A percentile compares a stretch with the other conserved stretches of the same genome.
Conservation (phyloP, 2,113 vertebrate genomes). For the Peromyscus maniculatus region DNA sequence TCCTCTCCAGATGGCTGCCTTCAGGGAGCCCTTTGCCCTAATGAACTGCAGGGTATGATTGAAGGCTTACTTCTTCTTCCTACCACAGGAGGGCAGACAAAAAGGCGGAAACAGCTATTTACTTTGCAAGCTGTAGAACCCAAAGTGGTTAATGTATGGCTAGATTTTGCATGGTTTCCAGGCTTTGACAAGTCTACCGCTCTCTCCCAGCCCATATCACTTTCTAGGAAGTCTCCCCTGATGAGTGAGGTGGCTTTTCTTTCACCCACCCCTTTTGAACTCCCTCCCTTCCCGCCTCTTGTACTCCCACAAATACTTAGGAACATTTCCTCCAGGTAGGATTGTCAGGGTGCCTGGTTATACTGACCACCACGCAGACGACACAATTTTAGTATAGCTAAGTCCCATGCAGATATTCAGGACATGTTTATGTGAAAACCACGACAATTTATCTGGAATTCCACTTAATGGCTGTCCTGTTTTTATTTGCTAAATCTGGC, state of each 20-base stretch:
- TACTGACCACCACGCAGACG: constrained; percentile 10
- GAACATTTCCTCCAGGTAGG: background rate
- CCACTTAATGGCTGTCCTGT: background rate
- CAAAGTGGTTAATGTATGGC: constrained; percentile 38
- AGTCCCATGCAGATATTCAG: background rate
- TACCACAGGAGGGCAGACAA: constrained; percentile 88
- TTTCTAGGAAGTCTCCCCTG: background rate
- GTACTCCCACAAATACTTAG: background rate
- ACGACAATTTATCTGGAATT: background rate
- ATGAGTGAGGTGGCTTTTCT: background rate
- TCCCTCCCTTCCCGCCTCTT: background rate
- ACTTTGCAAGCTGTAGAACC: constrained; percentile 14
- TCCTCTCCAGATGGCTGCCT: background rate
- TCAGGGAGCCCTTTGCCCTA: background rate
- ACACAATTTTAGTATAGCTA: background rate
- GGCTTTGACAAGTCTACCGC: background rate
- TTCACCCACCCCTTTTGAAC: background rate
- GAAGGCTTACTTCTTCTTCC: constrained; percentile 56
- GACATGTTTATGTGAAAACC: background rate
- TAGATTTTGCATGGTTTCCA: constrained; percentile 51
- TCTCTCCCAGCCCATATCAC: background rate
- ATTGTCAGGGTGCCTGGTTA: background rate
- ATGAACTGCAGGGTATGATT: background rate
- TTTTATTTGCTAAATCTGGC: constrained; percentile 54
- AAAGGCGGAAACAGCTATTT: constrained; percentile 30